phyloP scores from a whole-genome alignment of 2,888 invertebrate genomes.

The Oegoconia quadripuncta region DNA sequence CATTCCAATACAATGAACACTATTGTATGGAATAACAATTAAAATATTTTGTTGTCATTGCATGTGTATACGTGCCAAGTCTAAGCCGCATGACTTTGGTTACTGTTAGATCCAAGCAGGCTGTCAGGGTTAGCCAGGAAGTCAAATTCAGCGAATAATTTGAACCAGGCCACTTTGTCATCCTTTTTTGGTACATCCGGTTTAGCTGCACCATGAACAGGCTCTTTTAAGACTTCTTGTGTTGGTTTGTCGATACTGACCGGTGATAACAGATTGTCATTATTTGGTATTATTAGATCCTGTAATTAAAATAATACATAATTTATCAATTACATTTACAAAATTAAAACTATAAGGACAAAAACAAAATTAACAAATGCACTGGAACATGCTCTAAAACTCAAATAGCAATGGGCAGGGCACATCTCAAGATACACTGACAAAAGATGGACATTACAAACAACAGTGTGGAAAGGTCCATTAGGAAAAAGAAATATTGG shows the following conservation, averaged over 20 bases:
- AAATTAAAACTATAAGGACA: not conserved
- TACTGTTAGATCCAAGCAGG: conserved; percentile 60
- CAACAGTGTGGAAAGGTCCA: too few relatives aligned
- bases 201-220: conserved; percentile 28
- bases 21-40: too few relatives aligned
- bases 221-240: too few relatives aligned
- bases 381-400: too few relatives aligned
- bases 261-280: conserved; percentile 43
- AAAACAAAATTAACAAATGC: not conserved
- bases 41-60: too few relatives aligned
- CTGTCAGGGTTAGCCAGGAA: conserved; percentile 92
- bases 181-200: conserved; percentile 67
- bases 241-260: conserved; percentile 26
- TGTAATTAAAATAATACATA: conserved; percentile 30
- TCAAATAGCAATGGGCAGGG: too few relatives aligned
- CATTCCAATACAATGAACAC: too few relatives aligned
- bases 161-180: conserved; percentile 86
- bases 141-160: conserved; percentile 95
- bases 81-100: conserved; percentile 75
- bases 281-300: conserved; percentile 39
- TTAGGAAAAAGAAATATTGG: too few relatives aligned
- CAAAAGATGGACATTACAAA: too few relatives aligned
- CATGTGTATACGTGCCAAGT: too few relatives aligned
- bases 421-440: too few relatives aligned
- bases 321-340: conserved; percentile 1